Evolutionary conservation across 92 coral and sea anemone genomes (phyloP).

Genomic region (Diadumene lineata): DNA sequence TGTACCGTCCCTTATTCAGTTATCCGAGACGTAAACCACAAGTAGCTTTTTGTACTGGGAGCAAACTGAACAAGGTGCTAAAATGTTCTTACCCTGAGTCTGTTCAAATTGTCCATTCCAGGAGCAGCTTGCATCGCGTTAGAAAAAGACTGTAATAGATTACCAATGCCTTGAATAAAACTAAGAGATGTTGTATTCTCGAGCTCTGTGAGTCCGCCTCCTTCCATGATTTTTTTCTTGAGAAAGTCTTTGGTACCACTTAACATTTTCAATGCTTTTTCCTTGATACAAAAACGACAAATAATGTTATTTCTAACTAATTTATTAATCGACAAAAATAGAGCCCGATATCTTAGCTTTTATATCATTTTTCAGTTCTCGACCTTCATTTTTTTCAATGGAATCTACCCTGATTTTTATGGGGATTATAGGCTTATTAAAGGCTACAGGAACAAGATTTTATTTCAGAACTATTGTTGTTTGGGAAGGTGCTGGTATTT

Average conservation of each 20-base stretch:
- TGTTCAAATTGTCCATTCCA: constrained; percentile 4
- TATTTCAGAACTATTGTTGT: too few species aligned
- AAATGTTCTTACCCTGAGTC: not conserved
- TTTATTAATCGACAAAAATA: too few species aligned
- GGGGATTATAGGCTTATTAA: too few species aligned
- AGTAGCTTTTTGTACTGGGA: too few species aligned
- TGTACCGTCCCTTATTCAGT: not conserved
- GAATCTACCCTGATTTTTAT: too few species aligned
- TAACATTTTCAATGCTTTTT: constrained; percentile 46
- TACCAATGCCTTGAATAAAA: constrained; percentile 59
- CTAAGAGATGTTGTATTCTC: constrained; percentile 39
- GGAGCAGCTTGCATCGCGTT: constrained; percentile 33
- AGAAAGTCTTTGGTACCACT: constrained; percentile 56
- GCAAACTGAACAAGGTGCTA: constrained; percentile 5
- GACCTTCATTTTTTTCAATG: too few species aligned
- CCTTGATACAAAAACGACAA: constrained; percentile 21
- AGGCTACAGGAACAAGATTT: too few species aligned
- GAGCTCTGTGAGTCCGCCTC: constrained; percentile 45
- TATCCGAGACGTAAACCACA: too few species aligned
- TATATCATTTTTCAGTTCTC: too few species aligned
- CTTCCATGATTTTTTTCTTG: constrained; percentile 33
- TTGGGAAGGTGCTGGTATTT: too few species aligned
- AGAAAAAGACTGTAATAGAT: constrained; percentile 49
- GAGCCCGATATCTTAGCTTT: too few species aligned
- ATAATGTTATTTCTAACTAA: too few species aligned